Evolutionary conservation across 2,797 vertebrate genomes (phyloP).

Genomic region (Paguma larvata): DNA sequence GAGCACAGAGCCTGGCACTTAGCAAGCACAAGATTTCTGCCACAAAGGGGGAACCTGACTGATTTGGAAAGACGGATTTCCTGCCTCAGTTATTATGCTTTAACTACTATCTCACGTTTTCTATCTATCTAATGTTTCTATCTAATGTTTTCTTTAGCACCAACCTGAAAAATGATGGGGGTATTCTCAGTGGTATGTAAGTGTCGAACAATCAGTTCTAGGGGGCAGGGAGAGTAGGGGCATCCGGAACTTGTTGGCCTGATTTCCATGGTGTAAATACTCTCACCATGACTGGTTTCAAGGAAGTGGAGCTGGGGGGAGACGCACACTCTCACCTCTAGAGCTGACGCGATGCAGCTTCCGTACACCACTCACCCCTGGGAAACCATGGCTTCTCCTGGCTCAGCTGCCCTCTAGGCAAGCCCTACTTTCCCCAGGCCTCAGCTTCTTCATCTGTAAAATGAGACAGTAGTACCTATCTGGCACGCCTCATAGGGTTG

Average conservation of each 20-base stretch:
- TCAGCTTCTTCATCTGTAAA: neutral
- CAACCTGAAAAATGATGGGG: neutral
- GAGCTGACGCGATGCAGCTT: neutral
- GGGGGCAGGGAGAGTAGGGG: neutral
- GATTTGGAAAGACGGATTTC: neutral
- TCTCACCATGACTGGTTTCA: neutral
- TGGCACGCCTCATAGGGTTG: neutral
- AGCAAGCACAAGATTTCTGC: conserved; percentile 11
- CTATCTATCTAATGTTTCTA: no score
- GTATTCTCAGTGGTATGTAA: neutral
- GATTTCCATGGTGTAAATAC: neutral
- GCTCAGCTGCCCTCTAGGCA: neutral
- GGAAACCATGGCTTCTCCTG: neutral
- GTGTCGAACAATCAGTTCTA: neutral
- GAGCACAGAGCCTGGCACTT: neutral
- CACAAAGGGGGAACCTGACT: neutral
- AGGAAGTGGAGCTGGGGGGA: neutral
- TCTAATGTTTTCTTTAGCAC: neutral
- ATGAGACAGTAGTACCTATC: neutral
- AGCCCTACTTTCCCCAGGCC: neutral
- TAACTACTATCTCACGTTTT: neutral
- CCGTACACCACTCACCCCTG: neutral
- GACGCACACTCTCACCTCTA: neutral
- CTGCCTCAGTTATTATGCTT: neutral
- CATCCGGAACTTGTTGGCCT: neutral